Conservation (phyloP, 2,888 invertebrate genomes). For the Imbricaverruca yamaguchii region DNA sequence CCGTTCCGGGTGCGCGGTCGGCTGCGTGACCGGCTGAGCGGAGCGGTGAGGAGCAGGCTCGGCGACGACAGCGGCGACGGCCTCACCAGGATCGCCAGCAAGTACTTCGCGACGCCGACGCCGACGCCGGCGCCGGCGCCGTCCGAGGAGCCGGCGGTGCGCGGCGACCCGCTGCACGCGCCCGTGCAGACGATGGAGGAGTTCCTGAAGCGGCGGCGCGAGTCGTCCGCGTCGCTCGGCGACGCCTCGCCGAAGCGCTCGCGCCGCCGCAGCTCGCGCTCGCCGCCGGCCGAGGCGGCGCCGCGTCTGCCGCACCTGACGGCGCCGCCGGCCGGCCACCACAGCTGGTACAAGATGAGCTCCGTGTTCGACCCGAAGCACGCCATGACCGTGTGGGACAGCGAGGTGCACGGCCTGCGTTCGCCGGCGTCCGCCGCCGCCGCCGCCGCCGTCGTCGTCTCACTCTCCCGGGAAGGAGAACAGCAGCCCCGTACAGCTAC, state of each 20-base stretch:
- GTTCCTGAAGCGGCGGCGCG: background rate
- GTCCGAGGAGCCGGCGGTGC: background rate
- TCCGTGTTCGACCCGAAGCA: slow-evolving; percentile 22
- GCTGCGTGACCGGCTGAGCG: background rate
- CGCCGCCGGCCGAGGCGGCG: background rate
- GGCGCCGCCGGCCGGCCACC: background rate
- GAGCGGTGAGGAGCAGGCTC: background rate
- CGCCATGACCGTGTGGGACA: slow-evolving; percentile 10
- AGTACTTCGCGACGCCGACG: background rate
- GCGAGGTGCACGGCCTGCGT: background rate
- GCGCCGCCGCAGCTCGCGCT: background rate
- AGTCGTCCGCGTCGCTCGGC: background rate
- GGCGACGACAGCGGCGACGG: background rate
- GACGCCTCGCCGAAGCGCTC: background rate
- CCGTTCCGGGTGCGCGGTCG: slow-evolving; percentile 12
- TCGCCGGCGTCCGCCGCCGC: too few relatives aligned
- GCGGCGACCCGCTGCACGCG: background rate
- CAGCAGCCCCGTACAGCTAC: background rate
- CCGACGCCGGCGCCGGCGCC: background rate
- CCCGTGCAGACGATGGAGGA: slow-evolving; percentile 10
- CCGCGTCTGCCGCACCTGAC: background rate
- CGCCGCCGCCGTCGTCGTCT: background rate
- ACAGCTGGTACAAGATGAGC: slow-evolving; percentile 21
- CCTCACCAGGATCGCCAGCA: background rate
- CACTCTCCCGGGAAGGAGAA: background rate